Percentiles rank a stretch among this genome's conserved stretches.
Evolutionary conservation across 1,140 invertebrate species (phyloP).

Genomic region (Vanessa atalanta): DNA sequence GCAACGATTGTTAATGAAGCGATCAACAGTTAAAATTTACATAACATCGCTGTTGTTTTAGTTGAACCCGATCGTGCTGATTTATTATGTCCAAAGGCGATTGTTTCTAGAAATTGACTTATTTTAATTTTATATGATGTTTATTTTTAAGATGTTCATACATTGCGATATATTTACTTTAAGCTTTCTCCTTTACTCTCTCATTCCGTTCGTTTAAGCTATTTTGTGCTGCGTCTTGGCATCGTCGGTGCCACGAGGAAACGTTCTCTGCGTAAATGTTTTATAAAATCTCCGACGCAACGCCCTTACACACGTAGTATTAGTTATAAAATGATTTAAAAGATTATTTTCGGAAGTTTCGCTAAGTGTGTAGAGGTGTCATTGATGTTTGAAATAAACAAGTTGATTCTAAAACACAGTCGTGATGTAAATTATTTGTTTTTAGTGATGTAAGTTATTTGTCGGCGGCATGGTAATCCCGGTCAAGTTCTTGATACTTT

Average conservation of each 20-base stretch:
- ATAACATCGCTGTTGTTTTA: conserved; percentile 10
- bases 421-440: conserved; percentile 35
- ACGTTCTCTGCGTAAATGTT: conserved; percentile 30
- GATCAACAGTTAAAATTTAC: not conserved
- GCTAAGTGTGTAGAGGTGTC: conserved; percentile 51
- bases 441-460: not conserved
- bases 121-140: conserved; percentile 66
- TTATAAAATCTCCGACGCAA: conserved; percentile 18
- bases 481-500: not conserved
- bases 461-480: not conserved
- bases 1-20: conserved; percentile 4
- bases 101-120: conserved; percentile 47
- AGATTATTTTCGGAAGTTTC: conserved; percentile 3
- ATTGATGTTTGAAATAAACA: conserved; percentile 33
- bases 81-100: conserved; percentile 31
- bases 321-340: conserved; percentile 4
- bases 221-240: conserved; percentile 12
- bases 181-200: conserved; percentile 62
- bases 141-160: conserved; percentile 53
- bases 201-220: conserved; percentile 62
- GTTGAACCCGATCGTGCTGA: not conserved
- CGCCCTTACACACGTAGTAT: conserved; percentile 40
- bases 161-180: conserved; percentile 55
- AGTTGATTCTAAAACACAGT: conserved; percentile 68
- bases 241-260: conserved; percentile 32